Conservation (phyloP, 2,113 vertebrate species). For the Pedetes capensis region DNA sequence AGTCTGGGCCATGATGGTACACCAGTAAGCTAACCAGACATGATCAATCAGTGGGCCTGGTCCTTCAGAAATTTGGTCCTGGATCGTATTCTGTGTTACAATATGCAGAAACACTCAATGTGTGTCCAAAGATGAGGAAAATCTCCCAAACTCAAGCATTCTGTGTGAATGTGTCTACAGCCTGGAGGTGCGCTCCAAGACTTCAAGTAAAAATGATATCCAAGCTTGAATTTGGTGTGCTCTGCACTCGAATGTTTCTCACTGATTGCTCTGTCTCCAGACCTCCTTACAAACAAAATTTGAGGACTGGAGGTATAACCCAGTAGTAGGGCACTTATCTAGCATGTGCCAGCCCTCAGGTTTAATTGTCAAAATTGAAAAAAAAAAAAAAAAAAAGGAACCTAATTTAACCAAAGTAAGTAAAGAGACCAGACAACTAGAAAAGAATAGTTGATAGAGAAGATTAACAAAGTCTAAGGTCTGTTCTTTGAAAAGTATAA, state of each 20-base stretch:
- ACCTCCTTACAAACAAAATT: not conserved
- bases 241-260: not conserved
- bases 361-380: too few species aligned
- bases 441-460: not conserved
- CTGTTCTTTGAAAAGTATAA: not conserved
- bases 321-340: too few species aligned
- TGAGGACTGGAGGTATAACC: too few species aligned
- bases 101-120: not conserved
- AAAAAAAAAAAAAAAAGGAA: too few species aligned
- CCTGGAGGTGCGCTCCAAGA: not conserved
- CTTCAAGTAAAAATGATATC: not conserved
- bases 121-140: not conserved
- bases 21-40: not conserved
- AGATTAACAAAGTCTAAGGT: not conserved
- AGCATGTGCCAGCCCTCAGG: too few species aligned
- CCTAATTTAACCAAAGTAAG: not conserved
- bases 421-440: not conserved
- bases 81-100: not conserved
- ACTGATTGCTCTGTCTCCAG: not conserved
- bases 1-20: not conserved
- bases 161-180: not conserved
- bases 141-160: not conserved
- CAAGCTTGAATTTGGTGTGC: not conserved
- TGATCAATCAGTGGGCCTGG: not conserved
- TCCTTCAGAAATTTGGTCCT: not conserved